These are phyloP conservation scores for Melipona beecheii DNA, from an alignment of 2,888 invertebrate genomes.

Conservation along the genomic window DNA sequence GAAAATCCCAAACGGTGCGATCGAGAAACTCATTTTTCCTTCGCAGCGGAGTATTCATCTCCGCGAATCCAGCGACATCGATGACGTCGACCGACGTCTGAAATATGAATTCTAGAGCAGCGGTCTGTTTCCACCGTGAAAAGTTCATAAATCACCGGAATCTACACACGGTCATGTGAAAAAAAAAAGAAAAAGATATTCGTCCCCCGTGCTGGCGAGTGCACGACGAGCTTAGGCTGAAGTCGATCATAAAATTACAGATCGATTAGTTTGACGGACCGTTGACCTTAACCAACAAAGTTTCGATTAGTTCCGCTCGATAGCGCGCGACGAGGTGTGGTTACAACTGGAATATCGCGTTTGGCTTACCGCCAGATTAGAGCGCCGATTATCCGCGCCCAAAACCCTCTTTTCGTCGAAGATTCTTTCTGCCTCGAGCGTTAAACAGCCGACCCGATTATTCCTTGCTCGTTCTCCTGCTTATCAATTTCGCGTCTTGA, in stretches of 20 bases:
- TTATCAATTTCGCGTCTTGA: slow-evolving; percentile 26
- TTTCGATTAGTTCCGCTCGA: slow-evolving; percentile 56
- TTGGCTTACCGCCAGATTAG: slow-evolving; percentile 72
- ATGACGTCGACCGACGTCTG: background rate
- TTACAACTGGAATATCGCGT: slow-evolving; percentile 61
- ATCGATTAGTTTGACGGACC: slow-evolving; percentile 41
- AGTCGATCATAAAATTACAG: slow-evolving; percentile 41
- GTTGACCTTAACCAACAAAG: slow-evolving; percentile 38
- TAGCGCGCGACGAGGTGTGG: slow-evolving; percentile 41
- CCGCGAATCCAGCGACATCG: background rate
- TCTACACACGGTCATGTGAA: background rate
- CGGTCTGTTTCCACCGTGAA: background rate
- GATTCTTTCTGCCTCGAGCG: slow-evolving; percentile 32
- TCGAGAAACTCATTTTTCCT: background rate
- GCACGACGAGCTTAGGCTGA: background rate
- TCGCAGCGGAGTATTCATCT: background rate
- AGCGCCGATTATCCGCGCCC: slow-evolving; percentile 66
- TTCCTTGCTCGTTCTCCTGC: slow-evolving; percentile 7
- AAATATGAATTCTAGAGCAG: slow-evolving; percentile 25
- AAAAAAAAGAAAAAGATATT: background rate
- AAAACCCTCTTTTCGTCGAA: slow-evolving; percentile 55
- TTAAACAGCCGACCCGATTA: slow-evolving; percentile 40
- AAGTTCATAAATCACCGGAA: slow-evolving; percentile 25
- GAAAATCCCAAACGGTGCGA: background rate
- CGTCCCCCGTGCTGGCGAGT: background rate